phyloP scores from a whole-genome alignment of 2,797 vertebrate genomes.

The Toxotes lorentzi region DNA sequence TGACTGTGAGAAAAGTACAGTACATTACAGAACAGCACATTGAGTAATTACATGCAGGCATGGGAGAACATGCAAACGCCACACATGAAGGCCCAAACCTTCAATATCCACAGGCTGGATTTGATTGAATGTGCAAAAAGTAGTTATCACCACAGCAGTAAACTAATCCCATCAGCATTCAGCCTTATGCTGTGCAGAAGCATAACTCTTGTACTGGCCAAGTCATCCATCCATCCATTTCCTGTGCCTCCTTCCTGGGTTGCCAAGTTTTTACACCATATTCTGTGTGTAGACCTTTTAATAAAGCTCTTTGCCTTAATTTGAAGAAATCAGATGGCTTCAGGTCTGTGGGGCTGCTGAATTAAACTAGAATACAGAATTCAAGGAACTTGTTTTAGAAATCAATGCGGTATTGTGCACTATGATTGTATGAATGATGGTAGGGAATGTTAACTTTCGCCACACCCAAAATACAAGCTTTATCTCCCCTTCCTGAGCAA shows the following conservation, averaged over 20 bases:
- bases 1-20: too few species aligned
- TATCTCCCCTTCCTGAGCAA: constrained; percentile 26
- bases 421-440: constrained; percentile 4
- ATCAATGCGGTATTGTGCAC: constrained; percentile 24
- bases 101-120: constrained; percentile 1
- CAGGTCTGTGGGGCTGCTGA: constrained; percentile 2
- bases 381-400: constrained; percentile 18
- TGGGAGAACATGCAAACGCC: too few species aligned
- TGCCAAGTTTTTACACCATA: constrained; percentile 51
- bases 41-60: too few species aligned
- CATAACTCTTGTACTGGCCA: constrained; percentile 29
- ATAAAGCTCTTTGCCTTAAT: constrained; percentile 42
- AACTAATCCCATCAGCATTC: constrained; percentile 34
- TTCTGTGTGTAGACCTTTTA: constrained; percentile 27
- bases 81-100: neutral
- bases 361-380: constrained; percentile 42
- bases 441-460: constrained; percentile 20
- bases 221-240: constrained; percentile 44
- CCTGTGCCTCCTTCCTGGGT: constrained; percentile 23
- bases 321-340: constrained; percentile 43
- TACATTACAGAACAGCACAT: too few species aligned
- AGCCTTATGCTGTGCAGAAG: neutral
- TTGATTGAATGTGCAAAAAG: constrained; percentile 29
- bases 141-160: constrained; percentile 9
- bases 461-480: neutral